phyloP scores from a whole-genome alignment of 2,113 vertebrate species.

The Scartelaos histophorus region DNA sequence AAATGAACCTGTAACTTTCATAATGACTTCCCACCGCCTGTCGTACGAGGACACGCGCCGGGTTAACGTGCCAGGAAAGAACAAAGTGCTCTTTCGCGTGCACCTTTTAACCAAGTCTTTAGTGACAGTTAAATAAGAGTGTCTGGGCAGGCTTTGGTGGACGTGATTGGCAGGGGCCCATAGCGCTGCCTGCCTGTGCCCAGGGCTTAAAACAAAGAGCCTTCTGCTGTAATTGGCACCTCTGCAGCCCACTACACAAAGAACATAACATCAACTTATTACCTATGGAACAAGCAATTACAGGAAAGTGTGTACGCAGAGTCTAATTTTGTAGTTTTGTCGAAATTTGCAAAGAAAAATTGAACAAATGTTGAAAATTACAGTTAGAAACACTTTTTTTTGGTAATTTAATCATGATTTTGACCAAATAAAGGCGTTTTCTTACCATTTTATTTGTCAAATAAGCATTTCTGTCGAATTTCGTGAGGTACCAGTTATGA shows the following conservation, averaged over 20 bases:
- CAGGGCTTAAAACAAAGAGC: conserved; percentile 41
- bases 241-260: conserved; percentile 14
- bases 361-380: no score
- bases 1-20: background rate
- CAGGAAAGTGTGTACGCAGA: background rate
- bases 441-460: no score
- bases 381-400: no score
- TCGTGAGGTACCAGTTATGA: no score
- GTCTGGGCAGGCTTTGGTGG: conserved; percentile 28
- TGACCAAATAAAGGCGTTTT: no score
- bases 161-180: conserved; percentile 64
- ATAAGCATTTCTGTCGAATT: no score
- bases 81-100: conserved; percentile 26
- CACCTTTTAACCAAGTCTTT: conserved; percentile 51
- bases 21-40: conserved; percentile 24
- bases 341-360: no score
- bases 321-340: no score
- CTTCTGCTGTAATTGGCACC: conserved; percentile 55
- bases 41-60: conserved; percentile 25
- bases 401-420: no score
- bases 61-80: conserved; percentile 29
- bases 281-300: conserved; percentile 61
- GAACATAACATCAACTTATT: conserved; percentile 34
- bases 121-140: conserved; percentile 48
- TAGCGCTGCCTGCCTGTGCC: conserved; percentile 27